Base-by-base conservation (phyloP, 2,888 invertebrate genomes). In the Oxystoma pomonae region DNA sequence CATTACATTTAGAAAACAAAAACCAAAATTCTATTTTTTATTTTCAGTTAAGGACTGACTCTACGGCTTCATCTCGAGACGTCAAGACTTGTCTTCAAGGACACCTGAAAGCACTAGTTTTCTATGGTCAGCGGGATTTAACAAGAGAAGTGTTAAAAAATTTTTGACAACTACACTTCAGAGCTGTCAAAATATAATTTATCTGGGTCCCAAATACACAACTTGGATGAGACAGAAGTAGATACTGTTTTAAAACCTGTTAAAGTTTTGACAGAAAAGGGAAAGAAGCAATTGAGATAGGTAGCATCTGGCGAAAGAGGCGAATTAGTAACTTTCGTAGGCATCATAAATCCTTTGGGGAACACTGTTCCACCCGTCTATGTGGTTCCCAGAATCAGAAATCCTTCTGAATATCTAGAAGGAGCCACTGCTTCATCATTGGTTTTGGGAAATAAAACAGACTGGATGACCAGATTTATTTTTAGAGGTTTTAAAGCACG, bases 31-130 rank as follows among this genome's bases (percentile, higher is more conserved):
- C n/a, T n/a, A n/a, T n/a, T 35, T 35, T 35, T 12, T 35, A 35
- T 35, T 53, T 59, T 51, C 18, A 59, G 58, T 49, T 12, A 1
- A 51, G 19, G 19, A 59, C n/a, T 59, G 58, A 20, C 3, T 51
- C 19, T 51, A 59, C 19, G 20, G 58, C 18, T 51, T 50, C 51
- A 59, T 59, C 50, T 18, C 19, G 19, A 53, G 64, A 60, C 58
- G 61, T 58, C 35, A 19, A 7, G 58, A 62, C 16, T 53, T 64
- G 56, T 62, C 61, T 19, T 53, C 72, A 1, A 56, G 71, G 57
- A 72, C 69, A 57, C 71, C 72, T n/a, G 72, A 73, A 68, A 69
- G 68, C 55, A 72, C 69, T 5, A 71, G 72, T 60, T 56, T 68
- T 50, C 64, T 69, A 7, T 59, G 73, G 60, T 49, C 61, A 5